Conservation (phyloP, 1,140 invertebrate species). For the Theocolax elegans region DNA sequence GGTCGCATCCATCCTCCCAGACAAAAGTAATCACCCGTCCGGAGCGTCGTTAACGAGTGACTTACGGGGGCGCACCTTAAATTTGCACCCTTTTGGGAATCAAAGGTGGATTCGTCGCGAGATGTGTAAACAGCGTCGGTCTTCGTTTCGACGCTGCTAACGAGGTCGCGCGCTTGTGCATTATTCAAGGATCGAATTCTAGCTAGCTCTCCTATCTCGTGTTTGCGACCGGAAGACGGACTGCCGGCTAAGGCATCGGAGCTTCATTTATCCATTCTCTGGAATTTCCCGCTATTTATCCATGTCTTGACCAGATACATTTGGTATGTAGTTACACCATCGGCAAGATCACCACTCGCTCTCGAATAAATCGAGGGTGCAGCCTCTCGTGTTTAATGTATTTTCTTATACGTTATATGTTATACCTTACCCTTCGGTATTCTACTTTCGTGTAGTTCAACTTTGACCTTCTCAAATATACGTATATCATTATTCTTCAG, state of each 20-base stretch:
- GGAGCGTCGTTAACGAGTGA: neutral
- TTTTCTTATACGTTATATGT: too few species aligned
- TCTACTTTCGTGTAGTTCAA: too few species aligned
- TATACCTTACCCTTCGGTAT: too few species aligned
- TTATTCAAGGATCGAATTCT: conserved; percentile 8
- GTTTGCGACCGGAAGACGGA: too few species aligned
- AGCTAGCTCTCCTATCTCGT: too few species aligned
- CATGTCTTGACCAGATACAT: neutral
- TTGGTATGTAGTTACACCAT: too few species aligned
- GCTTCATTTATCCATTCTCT: neutral
- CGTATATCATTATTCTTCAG: too few species aligned
- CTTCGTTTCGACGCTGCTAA: neutral
- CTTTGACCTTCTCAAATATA: too few species aligned
- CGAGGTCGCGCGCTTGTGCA: neutral
- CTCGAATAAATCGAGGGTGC: too few species aligned
- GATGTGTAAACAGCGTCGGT: neutral
- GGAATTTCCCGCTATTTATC: conserved; percentile 3
- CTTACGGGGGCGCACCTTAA: neutral
- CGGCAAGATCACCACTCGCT: too few species aligned
- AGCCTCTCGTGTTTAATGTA: too few species aligned
- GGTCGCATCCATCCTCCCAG: too few species aligned
- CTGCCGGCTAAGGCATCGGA: neutral
- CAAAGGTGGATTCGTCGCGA: neutral
- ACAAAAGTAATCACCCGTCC: neutral
- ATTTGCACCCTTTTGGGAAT: neutral